Base-by-base conservation (phyloP, 2,113 vertebrate species). In the Camelus dromedarius region DNA sequence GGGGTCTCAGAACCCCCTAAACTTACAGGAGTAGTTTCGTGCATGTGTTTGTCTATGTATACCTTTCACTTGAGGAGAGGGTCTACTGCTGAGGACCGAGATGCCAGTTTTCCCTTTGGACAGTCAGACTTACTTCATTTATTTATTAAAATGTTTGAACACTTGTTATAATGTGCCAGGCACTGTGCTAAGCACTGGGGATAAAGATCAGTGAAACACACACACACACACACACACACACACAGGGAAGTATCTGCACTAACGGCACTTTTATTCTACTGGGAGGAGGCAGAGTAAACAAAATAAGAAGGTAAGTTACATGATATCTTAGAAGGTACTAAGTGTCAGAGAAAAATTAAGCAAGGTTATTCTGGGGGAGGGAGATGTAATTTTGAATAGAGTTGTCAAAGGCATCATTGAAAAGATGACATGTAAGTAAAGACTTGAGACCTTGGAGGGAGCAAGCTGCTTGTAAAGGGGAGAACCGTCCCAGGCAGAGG, bases 251-350 rank as follows among this genome's bases (percentile, higher is more conserved):
- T 22, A 20, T 69, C 18, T 67, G 35, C 32, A 62, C 13, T 12
- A 20, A 26, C 1, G 10, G 22, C 60, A 50, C 60, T 69, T 91
- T 58, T 3, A 60, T 76, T 69, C 76, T n/a, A 76, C 22, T 28
- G 35, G 89, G 35, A 92, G 42, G 56, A 91, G 75, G 42, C 48
- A 80, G 62, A 75, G 81, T n/a, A 52, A 76, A 66, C 48, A 80
- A 46, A 72, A 46, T 81, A 73, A 54, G 30, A 48, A 60, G 88
- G 32, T 64, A 52, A 62, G 38, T 80, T 46, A 72, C 18, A 5
- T 35, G 60, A 38, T 96, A 11, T 93, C 24, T 89, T 93, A 82
- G 60, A 87, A 79, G 50, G 46, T 75, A 46, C 72, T 72, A 60
- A 87, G 50, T n/a, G 52, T 58, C 38, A 77, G 70, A 32, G 80